Conservation (phyloP, 2,888 invertebrate genomes). For the Drosophila hawaiiensis region DNA sequence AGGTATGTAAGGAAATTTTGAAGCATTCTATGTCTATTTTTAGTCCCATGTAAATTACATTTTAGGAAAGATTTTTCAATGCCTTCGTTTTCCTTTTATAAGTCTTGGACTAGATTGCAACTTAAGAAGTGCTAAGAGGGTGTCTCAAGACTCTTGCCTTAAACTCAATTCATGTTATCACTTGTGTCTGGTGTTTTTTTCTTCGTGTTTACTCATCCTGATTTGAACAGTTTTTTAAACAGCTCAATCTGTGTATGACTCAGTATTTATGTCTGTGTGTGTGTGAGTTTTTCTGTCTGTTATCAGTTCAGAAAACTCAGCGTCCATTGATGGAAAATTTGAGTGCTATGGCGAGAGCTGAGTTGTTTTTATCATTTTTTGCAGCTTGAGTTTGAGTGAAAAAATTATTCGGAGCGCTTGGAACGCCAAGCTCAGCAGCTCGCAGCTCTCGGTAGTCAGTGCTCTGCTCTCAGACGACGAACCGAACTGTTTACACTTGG, state of each 20-base stretch:
- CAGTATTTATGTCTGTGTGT: slow-evolving; percentile 14
- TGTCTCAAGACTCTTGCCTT: slow-evolving; percentile 13
- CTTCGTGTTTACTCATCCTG: slow-evolving; percentile 13
- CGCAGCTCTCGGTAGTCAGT: background rate
- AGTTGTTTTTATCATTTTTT: slow-evolving; percentile 27
- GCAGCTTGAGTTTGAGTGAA: slow-evolving; percentile 57
- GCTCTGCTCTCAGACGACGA: slow-evolving; percentile 25
- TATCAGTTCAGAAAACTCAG: slow-evolving; percentile 69
- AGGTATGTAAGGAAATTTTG: background rate
- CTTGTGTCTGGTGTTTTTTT: slow-evolving; percentile 22
- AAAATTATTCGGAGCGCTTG: slow-evolving; percentile 43
- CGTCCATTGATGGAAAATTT: slow-evolving; percentile 76
- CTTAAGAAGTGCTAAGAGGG: slow-evolving; percentile 12
- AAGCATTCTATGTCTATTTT: background rate
- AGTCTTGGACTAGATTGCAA: background rate
- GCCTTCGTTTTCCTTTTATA: too few relatives aligned
- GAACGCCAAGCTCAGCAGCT: slow-evolving; percentile 35
- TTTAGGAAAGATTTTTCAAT: background rate
- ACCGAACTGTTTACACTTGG: slow-evolving; percentile 71
- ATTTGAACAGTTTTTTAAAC: slow-evolving; percentile 60
- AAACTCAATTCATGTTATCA: slow-evolving; percentile 43
- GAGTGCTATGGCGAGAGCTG: slow-evolving; percentile 48
- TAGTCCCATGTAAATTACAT: background rate
- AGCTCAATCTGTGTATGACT: slow-evolving; percentile 45
- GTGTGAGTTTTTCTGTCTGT: slow-evolving; percentile 40